Evolutionary conservation across 2,797 vertebrate genomes (phyloP), one percentile per base, ranked within the genome.

Genomic region (Lacerta viridis): DNA sequence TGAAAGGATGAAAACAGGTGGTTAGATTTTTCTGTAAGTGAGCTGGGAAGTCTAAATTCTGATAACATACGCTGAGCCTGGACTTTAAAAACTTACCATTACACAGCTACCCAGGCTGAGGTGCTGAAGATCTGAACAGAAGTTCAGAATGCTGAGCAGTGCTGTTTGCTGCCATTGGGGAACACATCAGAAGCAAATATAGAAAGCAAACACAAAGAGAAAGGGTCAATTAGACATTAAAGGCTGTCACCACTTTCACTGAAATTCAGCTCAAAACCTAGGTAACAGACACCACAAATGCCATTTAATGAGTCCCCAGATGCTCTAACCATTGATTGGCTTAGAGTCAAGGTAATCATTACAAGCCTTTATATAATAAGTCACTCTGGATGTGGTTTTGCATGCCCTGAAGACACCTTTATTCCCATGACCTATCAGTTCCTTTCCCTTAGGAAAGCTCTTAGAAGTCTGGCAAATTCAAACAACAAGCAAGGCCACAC

Each of bases 21-120:
- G 39, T 90, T 83, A 83, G 61, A 85, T 29, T 74, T 55, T 0
- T 83, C 20, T 64, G 29, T 46, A 69, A 72, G 72, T 27, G 69
- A 83, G 46, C 64, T 89, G 80, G 15, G 1, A 80, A 88, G 61
- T 50, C 33, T 7, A 81, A 71, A 81, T 23, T 3, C 33, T 80
- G 64, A 1, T 82, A 83, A 2, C 2, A 15, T 13, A 3, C 3
- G 2, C 33, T 64, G 79, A 7, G 1, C 20, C 0, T 0, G 0
- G 0, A 3, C 68, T 78, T 86, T 69, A 86, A 86, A 91, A 61
- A 96, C 98, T 98, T 95, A 99, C 99, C 98, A 98, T 98, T 88
- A 99, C 97, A 3, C 99, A 99, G 96, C 98, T 99, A 88, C 99
- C 99, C 83, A 99, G 96, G 97, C 98, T 99, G 93, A 99, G 98